Conservation (phyloP, 35 echinoderm and acorn worm species). For the Heliocidaris erythrogramma region DNA sequence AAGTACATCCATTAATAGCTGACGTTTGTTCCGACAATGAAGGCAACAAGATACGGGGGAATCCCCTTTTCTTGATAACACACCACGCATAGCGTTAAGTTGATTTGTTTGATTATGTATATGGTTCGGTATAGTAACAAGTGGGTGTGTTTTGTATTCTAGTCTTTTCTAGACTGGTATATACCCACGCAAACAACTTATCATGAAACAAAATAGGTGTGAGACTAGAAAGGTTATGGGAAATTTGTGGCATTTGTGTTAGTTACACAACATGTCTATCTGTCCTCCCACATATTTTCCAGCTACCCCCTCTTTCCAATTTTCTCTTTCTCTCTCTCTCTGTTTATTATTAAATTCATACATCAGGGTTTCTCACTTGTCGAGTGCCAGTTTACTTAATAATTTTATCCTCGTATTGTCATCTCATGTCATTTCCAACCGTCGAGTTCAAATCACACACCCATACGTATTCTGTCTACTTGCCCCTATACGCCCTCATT, state of each 20-base stretch:
- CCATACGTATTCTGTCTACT: no score
- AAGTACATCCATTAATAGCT: background rate
- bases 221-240: background rate
- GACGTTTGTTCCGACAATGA: background rate
- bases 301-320: background rate
- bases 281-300: background rate
- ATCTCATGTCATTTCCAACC: no score
- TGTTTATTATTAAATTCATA: background rate
- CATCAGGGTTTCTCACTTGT: no score
- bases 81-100: background rate
- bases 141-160: background rate
- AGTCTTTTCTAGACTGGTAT: background rate
- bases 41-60: background rate
- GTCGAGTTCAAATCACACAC: no score
- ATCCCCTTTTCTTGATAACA: background rate
- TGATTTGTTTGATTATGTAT: background rate
- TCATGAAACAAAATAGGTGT: no score
- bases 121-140: background rate
- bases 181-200: background rate
- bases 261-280: background rate
- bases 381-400: no score
- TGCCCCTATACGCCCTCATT: no score
- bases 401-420: no score
- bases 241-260: background rate
- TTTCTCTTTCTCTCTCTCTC: background rate